Percentiles rank a stretch among this genome's conserved stretches.
Conservation (phyloP, 2,113 vertebrate genomes). For the Dermatemys mawii region DNA sequence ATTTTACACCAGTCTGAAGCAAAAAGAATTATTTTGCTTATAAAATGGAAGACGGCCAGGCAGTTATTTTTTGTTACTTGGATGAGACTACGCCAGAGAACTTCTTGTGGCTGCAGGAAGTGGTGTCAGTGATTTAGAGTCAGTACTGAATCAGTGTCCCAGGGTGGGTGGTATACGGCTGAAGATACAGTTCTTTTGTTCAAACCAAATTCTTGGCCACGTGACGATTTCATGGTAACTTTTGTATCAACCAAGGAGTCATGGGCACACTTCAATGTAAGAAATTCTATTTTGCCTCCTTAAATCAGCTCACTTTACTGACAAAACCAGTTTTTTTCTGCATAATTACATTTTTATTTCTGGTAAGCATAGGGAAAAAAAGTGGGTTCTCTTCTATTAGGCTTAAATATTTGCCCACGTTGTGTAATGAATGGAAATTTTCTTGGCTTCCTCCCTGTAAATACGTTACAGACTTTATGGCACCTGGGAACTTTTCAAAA, state of each 20-base stretch:
- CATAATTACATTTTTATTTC: fast-evolving
- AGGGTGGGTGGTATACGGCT: neutral
- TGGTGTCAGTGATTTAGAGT: neutral
- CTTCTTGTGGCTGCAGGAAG: neutral
- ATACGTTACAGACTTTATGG: fast-evolving
- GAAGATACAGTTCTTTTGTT: neutral
- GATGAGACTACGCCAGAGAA: neutral
- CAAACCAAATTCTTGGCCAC: neutral
- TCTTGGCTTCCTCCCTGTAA: neutral
- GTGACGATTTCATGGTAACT: neutral
- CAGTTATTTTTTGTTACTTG: neutral
- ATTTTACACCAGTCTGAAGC: neutral
- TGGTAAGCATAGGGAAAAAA: no score
- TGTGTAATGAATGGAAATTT: fast-evolving
- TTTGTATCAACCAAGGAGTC: neutral
- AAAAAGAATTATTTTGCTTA: neutral
- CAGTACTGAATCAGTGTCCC: neutral
- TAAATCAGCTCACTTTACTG: neutral
- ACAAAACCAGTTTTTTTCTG: fast-evolving
- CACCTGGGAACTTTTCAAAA: fast-evolving
- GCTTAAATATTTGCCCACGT: neutral
- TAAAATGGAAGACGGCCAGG: neutral
- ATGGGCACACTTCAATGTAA: neutral
- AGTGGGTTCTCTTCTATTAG: fast-evolving
- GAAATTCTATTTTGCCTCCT: neutral